These are phyloP conservation scores for Melanchra persicariae DNA, from an alignment of 2,888 invertebrate species.

Conservation along the genomic window DNA sequence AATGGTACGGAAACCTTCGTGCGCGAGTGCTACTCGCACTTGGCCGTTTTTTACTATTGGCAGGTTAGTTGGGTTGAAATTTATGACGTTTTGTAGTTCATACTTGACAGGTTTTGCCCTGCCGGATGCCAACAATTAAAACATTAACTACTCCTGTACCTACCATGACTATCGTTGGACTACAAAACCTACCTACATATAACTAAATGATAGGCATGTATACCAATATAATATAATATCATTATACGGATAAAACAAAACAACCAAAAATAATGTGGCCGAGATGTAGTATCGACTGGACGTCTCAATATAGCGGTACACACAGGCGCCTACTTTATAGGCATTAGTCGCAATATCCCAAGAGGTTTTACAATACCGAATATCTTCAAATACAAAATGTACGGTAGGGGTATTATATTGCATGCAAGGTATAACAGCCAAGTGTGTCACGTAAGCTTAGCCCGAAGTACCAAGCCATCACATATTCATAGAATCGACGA, in stretches of 20 bases:
- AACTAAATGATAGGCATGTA: background rate
- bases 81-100: background rate
- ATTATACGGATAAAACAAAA: background rate
- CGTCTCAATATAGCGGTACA: background rate
- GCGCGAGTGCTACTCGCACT: too few species aligned
- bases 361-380: background rate
- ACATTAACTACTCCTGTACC: background rate
- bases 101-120: background rate
- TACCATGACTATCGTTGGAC: background rate
- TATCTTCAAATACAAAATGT: slow-evolving; percentile 13
- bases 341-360: slow-evolving; percentile 27
- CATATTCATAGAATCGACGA: slow-evolving; percentile 47
- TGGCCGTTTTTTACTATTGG: too few species aligned
- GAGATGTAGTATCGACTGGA: slow-evolving; percentile 25
- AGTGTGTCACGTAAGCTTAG: slow-evolving; percentile 27
- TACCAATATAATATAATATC: background rate
- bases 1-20: too few species aligned
- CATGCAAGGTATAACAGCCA: background rate
- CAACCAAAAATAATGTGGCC: slow-evolving; percentile 13
- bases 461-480: slow-evolving; percentile 9
- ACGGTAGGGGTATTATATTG: background rate
- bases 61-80: background rate
- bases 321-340: slow-evolving; percentile 22
- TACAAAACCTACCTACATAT: background rate
- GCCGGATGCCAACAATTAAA: background rate